A percentile compares a stretch with the other conserved stretches of the same genome.
Evolutionary conservation across 2,113 vertebrate genomes (phyloP).

Genomic region (Spea bombifrons): DNA sequence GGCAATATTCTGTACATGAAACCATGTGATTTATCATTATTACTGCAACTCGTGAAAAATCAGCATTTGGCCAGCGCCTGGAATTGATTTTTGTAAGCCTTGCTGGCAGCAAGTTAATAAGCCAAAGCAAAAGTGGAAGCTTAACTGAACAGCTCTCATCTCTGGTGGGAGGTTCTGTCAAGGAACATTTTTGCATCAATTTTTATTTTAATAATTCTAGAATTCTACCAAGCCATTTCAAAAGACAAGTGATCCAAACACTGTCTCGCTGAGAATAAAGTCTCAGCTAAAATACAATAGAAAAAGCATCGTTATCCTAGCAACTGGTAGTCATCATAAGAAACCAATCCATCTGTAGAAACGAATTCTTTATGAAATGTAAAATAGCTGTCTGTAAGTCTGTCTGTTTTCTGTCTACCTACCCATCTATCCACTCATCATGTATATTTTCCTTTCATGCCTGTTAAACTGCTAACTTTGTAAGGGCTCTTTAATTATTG

Average conservation of each 20-base stretch:
- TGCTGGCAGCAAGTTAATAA: conserved; percentile 30
- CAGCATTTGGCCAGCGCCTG: conserved; percentile 15
- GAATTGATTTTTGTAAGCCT: neutral
- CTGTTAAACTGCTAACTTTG: no score
- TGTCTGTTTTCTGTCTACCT: no score
- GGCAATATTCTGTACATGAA: neutral
- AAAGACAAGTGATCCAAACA: conserved; percentile 1
- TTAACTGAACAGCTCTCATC: conserved; percentile 6
- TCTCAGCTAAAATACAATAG: neutral
- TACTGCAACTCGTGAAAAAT: neutral
- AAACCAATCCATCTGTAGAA: neutral
- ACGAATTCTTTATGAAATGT: no score
- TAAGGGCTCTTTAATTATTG: no score
- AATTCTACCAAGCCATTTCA: conserved; percentile 17
- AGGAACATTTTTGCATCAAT: conserved; percentile 26
- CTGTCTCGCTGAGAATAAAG: conserved; percentile 10
- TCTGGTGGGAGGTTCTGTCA: conserved; percentile 34
- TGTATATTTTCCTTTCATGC: no score
- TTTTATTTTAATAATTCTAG: conserved; percentile 31
- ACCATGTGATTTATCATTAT: conserved; percentile 4
- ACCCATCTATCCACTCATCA: no score
- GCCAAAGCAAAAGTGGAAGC: neutral
- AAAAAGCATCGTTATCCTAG: conserved; percentile 23
- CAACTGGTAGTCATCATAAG: neutral
- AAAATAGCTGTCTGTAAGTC: no score